phyloP scores from a whole-genome alignment of 2,888 invertebrate species.

The Trilocha varians region DNA sequence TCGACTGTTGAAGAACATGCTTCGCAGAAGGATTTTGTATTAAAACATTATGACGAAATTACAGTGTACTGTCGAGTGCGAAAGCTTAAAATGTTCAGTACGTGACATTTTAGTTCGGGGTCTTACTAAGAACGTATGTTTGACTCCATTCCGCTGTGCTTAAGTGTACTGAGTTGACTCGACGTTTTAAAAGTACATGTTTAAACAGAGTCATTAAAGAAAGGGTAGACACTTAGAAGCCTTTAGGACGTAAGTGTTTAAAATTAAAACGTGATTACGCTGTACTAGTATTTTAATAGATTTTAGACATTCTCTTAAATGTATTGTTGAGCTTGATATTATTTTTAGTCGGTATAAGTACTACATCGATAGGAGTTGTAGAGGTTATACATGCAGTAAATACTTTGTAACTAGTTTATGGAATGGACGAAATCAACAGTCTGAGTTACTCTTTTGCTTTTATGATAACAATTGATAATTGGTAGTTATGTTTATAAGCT shows the following conservation, averaged over 20 bases:
- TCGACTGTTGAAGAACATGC: background rate
- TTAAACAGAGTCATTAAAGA: background rate
- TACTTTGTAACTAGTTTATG: no score
- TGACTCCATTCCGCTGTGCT: constrained; percentile 23
- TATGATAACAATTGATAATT: no score
- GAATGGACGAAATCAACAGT: no score
- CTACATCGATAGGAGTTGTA: no score
- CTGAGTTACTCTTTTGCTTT: no score
- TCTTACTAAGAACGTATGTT: constrained; percentile 41
- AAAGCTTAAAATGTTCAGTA: constrained; percentile 39
- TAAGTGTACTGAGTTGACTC: constrained; percentile 11
- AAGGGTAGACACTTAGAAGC: background rate
- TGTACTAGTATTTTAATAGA: background rate
- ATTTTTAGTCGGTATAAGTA: no score
- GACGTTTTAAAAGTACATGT: constrained; percentile 5
- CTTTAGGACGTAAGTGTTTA: background rate
- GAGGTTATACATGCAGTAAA: no score
- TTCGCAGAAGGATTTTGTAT: constrained; percentile 27
- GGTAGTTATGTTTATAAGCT: no score
- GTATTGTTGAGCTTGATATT: no score
- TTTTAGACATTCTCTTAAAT: background rate
- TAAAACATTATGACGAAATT: constrained; percentile 43
- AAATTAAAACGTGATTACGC: background rate
- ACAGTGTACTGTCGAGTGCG: constrained; percentile 32
- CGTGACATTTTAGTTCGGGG: constrained; percentile 46